phyloP scores from a whole-genome alignment of 1,140 invertebrate species.

The Druon quercuslanigerum region DNA sequence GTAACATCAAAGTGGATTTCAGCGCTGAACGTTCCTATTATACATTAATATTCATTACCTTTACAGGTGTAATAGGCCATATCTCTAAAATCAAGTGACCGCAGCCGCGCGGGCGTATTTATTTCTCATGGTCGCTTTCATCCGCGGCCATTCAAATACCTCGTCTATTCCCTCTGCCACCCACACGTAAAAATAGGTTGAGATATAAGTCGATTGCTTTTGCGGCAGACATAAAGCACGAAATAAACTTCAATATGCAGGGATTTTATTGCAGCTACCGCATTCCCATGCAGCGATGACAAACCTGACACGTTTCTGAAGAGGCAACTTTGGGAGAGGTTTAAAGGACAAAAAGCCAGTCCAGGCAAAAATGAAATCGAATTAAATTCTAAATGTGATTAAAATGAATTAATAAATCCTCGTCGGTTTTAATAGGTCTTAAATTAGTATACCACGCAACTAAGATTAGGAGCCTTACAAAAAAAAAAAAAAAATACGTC shows the following conservation, averaged over 20 bases:
- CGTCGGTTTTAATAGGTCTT: too few species aligned
- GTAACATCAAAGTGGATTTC: conserved; percentile 52
- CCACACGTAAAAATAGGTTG: neutral
- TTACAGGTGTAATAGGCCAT: conserved; percentile 62
- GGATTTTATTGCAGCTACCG: conserved; percentile 35
- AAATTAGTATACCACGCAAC: too few species aligned
- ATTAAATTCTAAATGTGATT: too few species aligned
- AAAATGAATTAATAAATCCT: too few species aligned
- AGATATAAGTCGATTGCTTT: neutral
- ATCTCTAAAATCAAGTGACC: conserved; percentile 52
- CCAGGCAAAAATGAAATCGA: too few species aligned
- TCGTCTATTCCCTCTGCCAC: neutral
- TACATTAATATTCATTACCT: conserved; percentile 64
- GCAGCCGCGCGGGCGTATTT: conserved; percentile 44
- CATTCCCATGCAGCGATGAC: neutral
- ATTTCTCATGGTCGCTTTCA: conserved; percentile 56
- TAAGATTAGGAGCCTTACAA: too few species aligned
- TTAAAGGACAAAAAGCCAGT: too few species aligned
- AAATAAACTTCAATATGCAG: neutral
- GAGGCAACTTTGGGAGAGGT: too few species aligned
- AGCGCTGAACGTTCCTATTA: conserved; percentile 44
- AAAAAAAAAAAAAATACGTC: too few species aligned
- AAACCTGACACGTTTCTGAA: too few species aligned
- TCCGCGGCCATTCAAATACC: conserved; percentile 1
- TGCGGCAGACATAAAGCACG: neutral